These are phyloP conservation scores for Propithecus coquereli DNA, from an alignment of 2,113 vertebrate species.

Conservation along the genomic window DNA sequence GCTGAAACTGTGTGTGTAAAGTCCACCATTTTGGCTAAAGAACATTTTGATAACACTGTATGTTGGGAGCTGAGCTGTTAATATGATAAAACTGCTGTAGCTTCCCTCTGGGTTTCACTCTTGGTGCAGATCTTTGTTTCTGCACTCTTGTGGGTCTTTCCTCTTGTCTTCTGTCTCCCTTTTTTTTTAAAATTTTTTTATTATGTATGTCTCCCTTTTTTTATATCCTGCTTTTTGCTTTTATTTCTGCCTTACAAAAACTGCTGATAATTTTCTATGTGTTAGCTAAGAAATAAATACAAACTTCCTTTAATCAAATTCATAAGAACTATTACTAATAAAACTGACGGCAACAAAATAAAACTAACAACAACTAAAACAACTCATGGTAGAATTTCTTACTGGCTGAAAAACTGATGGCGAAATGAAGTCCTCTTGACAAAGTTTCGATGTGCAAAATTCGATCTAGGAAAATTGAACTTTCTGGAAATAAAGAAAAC, in stretches of 20 bases:
- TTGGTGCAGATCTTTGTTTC: background rate
- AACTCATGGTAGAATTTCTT: constrained; percentile 20
- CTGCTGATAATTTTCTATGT: constrained; percentile 35
- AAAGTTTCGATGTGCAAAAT: constrained; percentile 58
- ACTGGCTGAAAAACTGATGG: constrained; percentile 48
- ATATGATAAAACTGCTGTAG: background rate
- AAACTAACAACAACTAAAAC: constrained; percentile 31
- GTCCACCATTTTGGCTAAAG: background rate
- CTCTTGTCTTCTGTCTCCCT: background rate
- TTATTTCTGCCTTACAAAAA: constrained; percentile 17
- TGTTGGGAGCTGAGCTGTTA: background rate
- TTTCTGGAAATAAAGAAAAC: constrained; percentile 55
- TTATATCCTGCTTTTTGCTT: background rate
- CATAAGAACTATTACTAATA: constrained; percentile 44
- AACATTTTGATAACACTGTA: background rate
- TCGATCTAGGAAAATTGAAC: constrained; percentile 64
- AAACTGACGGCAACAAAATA: constrained; percentile 42
- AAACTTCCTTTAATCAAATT: constrained; percentile 40
- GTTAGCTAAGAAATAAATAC: constrained; percentile 43
- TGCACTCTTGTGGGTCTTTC: background rate
- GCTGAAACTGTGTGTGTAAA: background rate
- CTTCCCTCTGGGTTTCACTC: background rate
- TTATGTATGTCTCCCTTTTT: background rate
- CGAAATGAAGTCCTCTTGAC: constrained; percentile 68
- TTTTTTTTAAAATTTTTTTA: too few species aligned